Evolutionary conservation across 2,797 vertebrate species (phyloP).

Genomic region (Catharus ustulatus): DNA sequence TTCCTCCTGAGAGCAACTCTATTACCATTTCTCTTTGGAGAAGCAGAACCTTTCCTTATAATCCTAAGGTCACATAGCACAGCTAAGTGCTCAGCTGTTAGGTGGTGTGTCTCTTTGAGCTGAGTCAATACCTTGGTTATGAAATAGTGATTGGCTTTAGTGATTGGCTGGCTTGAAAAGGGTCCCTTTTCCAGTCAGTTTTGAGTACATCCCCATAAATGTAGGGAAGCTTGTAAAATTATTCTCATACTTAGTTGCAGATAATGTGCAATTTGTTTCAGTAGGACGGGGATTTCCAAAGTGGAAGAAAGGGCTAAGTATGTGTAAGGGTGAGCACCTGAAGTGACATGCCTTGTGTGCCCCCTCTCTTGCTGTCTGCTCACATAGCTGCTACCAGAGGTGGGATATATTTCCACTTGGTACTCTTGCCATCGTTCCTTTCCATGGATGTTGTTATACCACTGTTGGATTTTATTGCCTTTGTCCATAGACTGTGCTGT

Average conservation of each 20-base stretch:
- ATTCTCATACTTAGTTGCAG: not conserved
- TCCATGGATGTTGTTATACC: not conserved
- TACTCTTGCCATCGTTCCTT: not conserved
- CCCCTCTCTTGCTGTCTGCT: not conserved
- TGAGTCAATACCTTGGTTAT: not conserved
- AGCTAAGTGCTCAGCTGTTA: not conserved
- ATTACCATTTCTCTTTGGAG: conserved; percentile 42
- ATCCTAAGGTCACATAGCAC: conserved; percentile 19
- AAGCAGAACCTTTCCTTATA: conserved; percentile 6
- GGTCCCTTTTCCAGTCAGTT: not conserved
- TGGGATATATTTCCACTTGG: not conserved
- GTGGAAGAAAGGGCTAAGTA: not conserved
- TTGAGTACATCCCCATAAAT: not conserved
- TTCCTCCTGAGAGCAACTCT: conserved; percentile 42
- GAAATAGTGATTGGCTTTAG: not conserved
- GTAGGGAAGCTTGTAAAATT: not conserved
- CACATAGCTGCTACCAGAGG: not conserved
- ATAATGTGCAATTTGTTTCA: not conserved
- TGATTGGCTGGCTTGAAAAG: not conserved
- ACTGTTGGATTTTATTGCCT: not conserved
- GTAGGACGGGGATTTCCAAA: not conserved
- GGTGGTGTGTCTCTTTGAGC: not conserved
- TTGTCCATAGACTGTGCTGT: not conserved
- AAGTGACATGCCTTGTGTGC: not conserved
- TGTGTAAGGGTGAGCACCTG: not conserved